Conservation (phyloP, 2,888 invertebrate species). For the Melieria picta region DNA sequence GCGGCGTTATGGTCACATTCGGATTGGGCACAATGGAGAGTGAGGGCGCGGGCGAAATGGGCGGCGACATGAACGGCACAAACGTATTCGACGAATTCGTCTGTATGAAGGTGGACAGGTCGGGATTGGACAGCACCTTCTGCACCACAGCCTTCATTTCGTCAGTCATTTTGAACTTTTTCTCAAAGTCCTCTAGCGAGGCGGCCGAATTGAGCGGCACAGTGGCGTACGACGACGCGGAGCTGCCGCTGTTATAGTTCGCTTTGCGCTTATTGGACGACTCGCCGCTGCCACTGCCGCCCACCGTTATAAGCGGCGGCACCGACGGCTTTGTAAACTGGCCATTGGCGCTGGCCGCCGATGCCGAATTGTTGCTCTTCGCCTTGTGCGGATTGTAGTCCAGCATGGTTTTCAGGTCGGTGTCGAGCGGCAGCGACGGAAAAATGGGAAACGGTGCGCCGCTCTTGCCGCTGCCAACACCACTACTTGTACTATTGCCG, state of each 20-base stretch:
- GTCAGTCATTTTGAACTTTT: constrained; percentile 64
- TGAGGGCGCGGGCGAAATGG: constrained; percentile 61
- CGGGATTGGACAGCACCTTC: constrained; percentile 63
- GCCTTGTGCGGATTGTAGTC: constrained; percentile 58
- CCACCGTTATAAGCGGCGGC: constrained; percentile 51
- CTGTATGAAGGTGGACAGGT: constrained; percentile 63
- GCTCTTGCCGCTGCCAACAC: constrained; percentile 19
- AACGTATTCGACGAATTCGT: constrained; percentile 57
- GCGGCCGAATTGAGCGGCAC: constrained; percentile 57
- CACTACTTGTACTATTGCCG: constrained; percentile 15
- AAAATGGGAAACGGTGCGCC: constrained; percentile 53
- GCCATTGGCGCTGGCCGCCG: constrained; percentile 29
- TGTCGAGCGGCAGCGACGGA: constrained; percentile 58
- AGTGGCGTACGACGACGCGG: constrained; percentile 39
- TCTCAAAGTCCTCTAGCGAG: constrained; percentile 60
- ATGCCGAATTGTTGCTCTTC: constrained; percentile 26
- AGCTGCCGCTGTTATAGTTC: not conserved
- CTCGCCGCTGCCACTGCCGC: constrained; percentile 13
- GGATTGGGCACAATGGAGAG: constrained; percentile 60
- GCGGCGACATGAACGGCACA: constrained; percentile 62
- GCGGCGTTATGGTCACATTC: constrained; percentile 60
- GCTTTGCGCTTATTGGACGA: constrained; percentile 7
- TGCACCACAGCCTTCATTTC: constrained; percentile 65
- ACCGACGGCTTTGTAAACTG: constrained; percentile 51
- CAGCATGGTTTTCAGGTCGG: constrained; percentile 59